Conservation (phyloP, 2,888 invertebrate species). For the Cancer borealis region DNA sequence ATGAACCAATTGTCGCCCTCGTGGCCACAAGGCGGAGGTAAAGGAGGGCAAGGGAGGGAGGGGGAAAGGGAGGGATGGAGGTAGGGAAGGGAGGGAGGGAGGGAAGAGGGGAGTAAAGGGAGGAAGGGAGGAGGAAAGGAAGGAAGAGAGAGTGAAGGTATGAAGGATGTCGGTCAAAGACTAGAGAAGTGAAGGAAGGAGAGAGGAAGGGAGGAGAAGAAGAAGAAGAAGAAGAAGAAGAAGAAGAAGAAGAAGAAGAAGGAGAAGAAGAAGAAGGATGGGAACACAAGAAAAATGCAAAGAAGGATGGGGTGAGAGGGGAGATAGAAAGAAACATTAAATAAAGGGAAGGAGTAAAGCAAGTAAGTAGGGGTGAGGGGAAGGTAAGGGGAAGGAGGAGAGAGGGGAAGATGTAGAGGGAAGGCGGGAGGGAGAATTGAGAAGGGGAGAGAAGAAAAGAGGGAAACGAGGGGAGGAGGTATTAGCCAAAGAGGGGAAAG, state of each 20-base stretch:
- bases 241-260: neutral
- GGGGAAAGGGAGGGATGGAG: neutral
- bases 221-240: no score
- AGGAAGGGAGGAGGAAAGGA: neutral
- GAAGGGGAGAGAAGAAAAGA: no score
- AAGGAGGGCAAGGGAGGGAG: neutral
- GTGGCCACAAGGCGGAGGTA: neutral
- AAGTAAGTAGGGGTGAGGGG: neutral
- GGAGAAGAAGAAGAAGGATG: neutral
- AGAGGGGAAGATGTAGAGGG: no score
- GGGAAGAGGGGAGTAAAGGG: neutral
- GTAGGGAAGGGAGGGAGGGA: neutral
- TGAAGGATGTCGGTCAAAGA: neutral
- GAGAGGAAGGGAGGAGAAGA: neutral
- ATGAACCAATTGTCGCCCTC: conserved; percentile 55
- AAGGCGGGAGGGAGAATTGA: no score
- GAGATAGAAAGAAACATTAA: neutral
- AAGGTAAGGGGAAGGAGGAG: neutral
- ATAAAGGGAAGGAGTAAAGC: neutral
- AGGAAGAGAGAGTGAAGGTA: neutral
- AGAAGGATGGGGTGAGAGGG: neutral
- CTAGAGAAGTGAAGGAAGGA: neutral
- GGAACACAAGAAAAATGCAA: neutral
- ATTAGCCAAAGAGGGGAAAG: no score
- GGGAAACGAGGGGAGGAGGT: no score